These are phyloP conservation scores for Heliconius eleuchia DNA, from an alignment of 1,140 invertebrate genomes.

Conservation along the genomic window DNA sequence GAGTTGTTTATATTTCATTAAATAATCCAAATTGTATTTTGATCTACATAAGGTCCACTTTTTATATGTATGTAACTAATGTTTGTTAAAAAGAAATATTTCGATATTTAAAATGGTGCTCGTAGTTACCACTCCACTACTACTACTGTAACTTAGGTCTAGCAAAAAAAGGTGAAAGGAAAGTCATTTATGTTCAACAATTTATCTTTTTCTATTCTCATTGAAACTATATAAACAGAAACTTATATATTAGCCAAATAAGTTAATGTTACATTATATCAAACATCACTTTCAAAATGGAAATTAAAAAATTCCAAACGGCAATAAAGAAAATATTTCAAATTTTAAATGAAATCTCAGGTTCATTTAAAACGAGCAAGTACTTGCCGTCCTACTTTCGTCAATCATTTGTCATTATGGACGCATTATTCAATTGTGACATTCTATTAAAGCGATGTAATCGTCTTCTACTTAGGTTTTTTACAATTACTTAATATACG, in stretches of 20 bases:
- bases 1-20: too few species aligned
- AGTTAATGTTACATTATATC: neutral
- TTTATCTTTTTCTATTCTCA: neutral
- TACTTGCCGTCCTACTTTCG: constrained; percentile 44
- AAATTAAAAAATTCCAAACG: neutral
- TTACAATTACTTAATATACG: constrained; percentile 43
- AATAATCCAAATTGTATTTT: too few species aligned
- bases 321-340: constrained; percentile 1
- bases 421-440: constrained; percentile 53
- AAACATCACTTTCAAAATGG: neutral
- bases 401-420: constrained; percentile 49
- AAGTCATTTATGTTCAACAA: neutral
- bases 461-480: constrained; percentile 44
- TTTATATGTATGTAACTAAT: too few species aligned
- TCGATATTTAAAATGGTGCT: neutral
- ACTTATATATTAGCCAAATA: neutral
- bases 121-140: neutral
- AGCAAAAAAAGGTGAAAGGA: neutral
- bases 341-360: constrained; percentile 23
- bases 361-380: constrained; percentile 33
- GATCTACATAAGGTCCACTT: too few species aligned
- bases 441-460: constrained; percentile 50
- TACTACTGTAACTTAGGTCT: neutral
- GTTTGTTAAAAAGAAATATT: too few species aligned
- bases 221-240: neutral